These are phyloP conservation scores for Meiosimyza decipiens DNA, from an alignment of 2,888 invertebrate species.

Conservation along the genomic window DNA sequence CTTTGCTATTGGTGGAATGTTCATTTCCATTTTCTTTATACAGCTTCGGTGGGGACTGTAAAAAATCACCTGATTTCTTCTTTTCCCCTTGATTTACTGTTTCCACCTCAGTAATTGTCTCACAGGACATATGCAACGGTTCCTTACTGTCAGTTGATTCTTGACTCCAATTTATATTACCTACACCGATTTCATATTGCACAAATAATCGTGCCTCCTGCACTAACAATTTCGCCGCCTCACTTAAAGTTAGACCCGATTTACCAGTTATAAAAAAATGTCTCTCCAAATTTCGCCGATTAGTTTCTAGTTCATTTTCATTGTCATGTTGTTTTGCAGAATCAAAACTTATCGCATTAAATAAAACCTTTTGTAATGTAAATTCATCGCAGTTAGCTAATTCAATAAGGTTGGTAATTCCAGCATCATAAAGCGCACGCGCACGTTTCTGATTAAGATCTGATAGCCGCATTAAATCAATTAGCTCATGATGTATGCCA, in stretches of 20 bases:
- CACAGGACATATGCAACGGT: neutral
- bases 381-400: slow-evolving; percentile 80
- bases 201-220: slow-evolving; percentile 79
- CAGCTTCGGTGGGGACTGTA: no score
- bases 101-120: neutral
- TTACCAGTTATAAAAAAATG: slow-evolving; percentile 84
- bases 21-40: no score
- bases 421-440: slow-evolving; percentile 82
- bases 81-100: neutral
- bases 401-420: slow-evolving; percentile 80
- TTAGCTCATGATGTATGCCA: slow-evolving; percentile 90
- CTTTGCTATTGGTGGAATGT: no score
- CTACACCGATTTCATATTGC: slow-evolving; percentile 79
- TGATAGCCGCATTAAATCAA: slow-evolving; percentile 89
- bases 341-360: slow-evolving; percentile 85
- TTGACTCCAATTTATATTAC: slow-evolving; percentile 75
- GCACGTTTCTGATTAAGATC: slow-evolving; percentile 87
- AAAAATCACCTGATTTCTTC: neutral
- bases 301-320: slow-evolving; percentile 75
- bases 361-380: slow-evolving; percentile 80
- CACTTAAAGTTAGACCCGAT: slow-evolving; percentile 81
- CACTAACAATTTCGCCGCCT: slow-evolving; percentile 84
- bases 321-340: slow-evolving; percentile 80
- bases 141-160: neutral
- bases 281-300: slow-evolving; percentile 75